A percentile compares a stretch with the other conserved stretches of the same genome.
phyloP scores from a whole-genome alignment of 1,140 invertebrate genomes.

The Aradophagus sp. region DNA sequence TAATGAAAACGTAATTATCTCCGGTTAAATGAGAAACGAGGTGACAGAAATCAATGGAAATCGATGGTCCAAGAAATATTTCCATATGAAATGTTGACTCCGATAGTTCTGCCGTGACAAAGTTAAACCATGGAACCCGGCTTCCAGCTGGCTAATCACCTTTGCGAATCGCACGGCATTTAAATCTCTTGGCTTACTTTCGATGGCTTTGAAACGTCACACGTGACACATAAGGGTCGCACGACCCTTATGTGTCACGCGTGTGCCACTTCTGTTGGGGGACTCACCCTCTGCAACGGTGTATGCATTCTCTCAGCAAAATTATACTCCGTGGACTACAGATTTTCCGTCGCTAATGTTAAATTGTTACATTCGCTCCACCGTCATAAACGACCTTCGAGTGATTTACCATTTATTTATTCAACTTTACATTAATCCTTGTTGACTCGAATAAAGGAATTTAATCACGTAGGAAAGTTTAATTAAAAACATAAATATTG shows the following conservation, averaged over 20 bases:
- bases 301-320: conserved; percentile 50
- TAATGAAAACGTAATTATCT: no score
- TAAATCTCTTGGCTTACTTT: conserved; percentile 63
- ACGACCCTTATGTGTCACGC: conserved; percentile 58
- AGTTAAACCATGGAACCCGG: conserved; percentile 53
- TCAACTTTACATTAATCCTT: conserved; percentile 2
- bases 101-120: conserved; percentile 50
- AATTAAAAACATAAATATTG: no score
- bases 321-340: conserved; percentile 36
- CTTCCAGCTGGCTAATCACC: conserved; percentile 62
- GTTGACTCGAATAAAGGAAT: no score
- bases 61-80: conserved; percentile 32
- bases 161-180: conserved; percentile 63
- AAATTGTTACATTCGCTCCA: conserved; percentile 32
- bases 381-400: background rate
- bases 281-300: conserved; percentile 60
- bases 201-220: conserved; percentile 63
- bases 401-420: conserved; percentile 1
- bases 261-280: conserved; percentile 67
- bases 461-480: no score
- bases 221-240: conserved; percentile 57
- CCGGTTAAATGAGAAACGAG: no score
- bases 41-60: no score
- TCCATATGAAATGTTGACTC: conserved; percentile 48
- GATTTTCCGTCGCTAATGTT: conserved; percentile 41